A percentile compares a stretch with the other conserved stretches of the same genome.
Evolutionary conservation across 1,140 invertebrate species (phyloP).

Genomic region (Thaumetopoea pityocampa): DNA sequence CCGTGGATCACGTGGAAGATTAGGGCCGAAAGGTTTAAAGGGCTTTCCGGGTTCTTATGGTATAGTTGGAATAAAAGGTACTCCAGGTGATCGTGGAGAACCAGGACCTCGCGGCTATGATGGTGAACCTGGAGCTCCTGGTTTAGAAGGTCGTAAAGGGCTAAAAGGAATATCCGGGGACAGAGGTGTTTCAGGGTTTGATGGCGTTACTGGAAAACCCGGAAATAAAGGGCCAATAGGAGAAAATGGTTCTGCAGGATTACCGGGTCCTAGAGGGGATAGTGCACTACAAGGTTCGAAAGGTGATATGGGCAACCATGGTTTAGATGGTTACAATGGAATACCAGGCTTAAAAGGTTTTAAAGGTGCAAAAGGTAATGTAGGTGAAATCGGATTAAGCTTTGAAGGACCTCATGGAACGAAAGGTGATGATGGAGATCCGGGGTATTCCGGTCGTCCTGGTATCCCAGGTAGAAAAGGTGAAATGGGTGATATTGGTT

Average conservation of each 20-base stretch:
- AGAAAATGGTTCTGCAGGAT: slow-evolving; percentile 46
- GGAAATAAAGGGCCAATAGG: slow-evolving; percentile 82
- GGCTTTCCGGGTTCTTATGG: slow-evolving; percentile 76
- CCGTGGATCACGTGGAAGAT: slow-evolving; percentile 59
- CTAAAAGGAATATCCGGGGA: slow-evolving; percentile 67
- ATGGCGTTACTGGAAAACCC: slow-evolving; percentile 78
- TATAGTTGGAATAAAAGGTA: slow-evolving; percentile 76
- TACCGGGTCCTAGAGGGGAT: slow-evolving; percentile 70
- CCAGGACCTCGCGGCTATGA: slow-evolving; percentile 73
- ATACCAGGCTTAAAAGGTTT: slow-evolving; percentile 35
- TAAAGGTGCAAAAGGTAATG: slow-evolving; percentile 44
- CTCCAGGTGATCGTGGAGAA: slow-evolving; percentile 71
- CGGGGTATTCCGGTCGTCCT: slow-evolving; percentile 22
- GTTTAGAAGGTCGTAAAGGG: too few relatives aligned
- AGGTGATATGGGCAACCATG: slow-evolving; percentile 67
- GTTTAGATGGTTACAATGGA: slow-evolving; percentile 44
- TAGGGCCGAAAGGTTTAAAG: slow-evolving; percentile 47
- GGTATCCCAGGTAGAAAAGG: slow-evolving; percentile 41
- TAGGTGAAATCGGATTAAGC: slow-evolving; percentile 63
- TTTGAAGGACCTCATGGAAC: slow-evolving; percentile 51
- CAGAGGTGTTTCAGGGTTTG: slow-evolving; percentile 61
- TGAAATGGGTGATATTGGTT: slow-evolving; percentile 50
- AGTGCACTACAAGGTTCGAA: slow-evolving; percentile 64
- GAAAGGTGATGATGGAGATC: slow-evolving; percentile 48
- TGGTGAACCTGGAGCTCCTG: slow-evolving; percentile 76